phyloP scores from a whole-genome alignment of 2,113 vertebrate species.

The Manacus vitellinus region DNA sequence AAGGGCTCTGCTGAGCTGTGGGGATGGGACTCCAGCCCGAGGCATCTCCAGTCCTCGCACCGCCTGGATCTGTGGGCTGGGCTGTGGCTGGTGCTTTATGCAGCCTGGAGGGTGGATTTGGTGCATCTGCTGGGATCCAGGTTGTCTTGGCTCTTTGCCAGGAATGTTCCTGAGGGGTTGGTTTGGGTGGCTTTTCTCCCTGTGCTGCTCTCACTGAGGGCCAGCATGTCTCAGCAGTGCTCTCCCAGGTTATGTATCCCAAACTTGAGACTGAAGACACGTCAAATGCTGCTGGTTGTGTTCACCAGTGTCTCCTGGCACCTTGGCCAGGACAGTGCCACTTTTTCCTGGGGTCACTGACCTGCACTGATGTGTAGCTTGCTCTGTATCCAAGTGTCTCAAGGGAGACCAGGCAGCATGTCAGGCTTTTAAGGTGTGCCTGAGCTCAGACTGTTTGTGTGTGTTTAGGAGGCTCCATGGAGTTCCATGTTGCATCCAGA shows the following conservation, averaged over 20 bases:
- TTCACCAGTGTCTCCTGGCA: neutral
- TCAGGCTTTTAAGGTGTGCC: neutral
- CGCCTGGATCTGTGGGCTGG: neutral
- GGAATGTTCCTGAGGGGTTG: neutral
- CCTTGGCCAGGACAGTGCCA: neutral
- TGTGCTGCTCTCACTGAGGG: neutral
- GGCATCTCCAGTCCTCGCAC: neutral
- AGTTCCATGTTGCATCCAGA: conserved; percentile 18
- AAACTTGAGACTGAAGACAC: rapidly evolving
- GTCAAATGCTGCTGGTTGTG: neutral
- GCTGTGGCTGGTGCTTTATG: neutral
- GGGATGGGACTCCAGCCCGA: neutral
- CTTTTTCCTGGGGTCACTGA: neutral
- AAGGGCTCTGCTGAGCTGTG: neutral
- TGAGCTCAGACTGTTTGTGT: neutral
- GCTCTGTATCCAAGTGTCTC: neutral
- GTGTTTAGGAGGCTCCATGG: neutral
- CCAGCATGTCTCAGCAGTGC: neutral
- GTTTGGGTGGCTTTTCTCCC: neutral
- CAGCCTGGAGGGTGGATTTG: neutral
- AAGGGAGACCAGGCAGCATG: neutral
- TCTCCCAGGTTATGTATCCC: neutral
- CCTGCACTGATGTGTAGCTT: neutral
- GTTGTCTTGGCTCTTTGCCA: neutral
- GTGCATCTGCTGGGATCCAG: neutral